A percentile compares a stretch with the other conserved stretches of the same genome.
Conservation (phyloP, 2,797 vertebrate genomes). For the Mus minutoides region DNA sequence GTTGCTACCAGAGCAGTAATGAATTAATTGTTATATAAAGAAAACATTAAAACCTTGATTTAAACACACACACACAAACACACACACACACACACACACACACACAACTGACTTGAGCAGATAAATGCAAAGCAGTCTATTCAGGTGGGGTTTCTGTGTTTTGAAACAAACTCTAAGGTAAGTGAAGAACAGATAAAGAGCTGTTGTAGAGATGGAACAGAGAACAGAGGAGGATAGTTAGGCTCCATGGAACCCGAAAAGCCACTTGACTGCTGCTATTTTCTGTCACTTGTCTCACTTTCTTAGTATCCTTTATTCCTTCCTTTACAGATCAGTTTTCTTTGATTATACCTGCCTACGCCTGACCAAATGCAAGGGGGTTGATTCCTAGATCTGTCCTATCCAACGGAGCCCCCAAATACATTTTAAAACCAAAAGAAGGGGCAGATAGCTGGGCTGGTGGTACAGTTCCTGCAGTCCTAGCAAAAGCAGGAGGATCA, state of each 20-base stretch:
- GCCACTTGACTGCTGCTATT: neutral
- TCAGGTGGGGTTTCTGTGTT: neutral
- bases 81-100: neutral
- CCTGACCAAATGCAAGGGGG: neutral
- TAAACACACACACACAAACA: neutral
- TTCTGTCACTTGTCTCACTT: neutral
- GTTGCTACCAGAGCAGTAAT: conserved; percentile 22
- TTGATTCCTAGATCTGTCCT: neutral
- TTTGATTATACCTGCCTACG: neutral
- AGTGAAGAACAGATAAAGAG: neutral
- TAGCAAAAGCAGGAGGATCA: neutral
- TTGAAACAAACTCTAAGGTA: neutral
- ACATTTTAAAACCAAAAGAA: neutral
- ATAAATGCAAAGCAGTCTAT: neutral
- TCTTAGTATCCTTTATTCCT: neutral
- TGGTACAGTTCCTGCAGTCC: neutral
- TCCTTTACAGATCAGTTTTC: neutral
- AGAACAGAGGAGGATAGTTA: neutral
- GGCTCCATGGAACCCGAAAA: neutral
- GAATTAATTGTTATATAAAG: neutral
- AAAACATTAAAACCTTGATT: neutral
- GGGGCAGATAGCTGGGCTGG: neutral
- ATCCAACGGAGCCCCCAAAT: neutral
- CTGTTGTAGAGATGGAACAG: neutral
- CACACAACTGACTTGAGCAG: neutral